These are phyloP conservation scores for Caenorhabditis sp. DNA, from an alignment of 2,888 invertebrate genomes.

Conservation along the genomic window DNA sequence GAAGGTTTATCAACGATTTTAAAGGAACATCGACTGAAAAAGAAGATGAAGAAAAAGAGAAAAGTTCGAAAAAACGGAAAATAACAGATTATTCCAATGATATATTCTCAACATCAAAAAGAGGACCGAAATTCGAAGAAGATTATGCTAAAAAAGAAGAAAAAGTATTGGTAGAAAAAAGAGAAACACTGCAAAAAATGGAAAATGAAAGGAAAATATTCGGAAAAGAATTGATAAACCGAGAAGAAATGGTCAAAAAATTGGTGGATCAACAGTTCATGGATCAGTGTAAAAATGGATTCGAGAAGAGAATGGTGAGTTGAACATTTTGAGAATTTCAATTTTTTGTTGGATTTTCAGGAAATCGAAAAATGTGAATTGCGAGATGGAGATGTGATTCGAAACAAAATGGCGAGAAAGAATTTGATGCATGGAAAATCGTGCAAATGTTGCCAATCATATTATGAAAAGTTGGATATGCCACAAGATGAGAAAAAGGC, in stretches of 20 bases:
- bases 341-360: not conserved
- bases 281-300: slow-evolving; percentile 19
- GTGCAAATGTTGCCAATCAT: slow-evolving; percentile 54
- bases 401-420: slow-evolving; percentile 19
- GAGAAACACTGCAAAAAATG: not conserved
- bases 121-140: not conserved
- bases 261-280: slow-evolving; percentile 20
- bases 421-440: slow-evolving; percentile 50
- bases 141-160: not conserved
- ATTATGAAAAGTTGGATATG: slow-evolving; percentile 57
- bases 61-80: not conserved
- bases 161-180: not conserved
- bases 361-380: slow-evolving; percentile 5
- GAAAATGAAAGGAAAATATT: slow-evolving; percentile 9
- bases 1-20: too few species aligned
- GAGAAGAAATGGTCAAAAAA: slow-evolving; percentile 20
- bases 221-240: slow-evolving; percentile 4
- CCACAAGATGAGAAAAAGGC: slow-evolving; percentile 40
- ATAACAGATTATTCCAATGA: too few species aligned
- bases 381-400: slow-evolving; percentile 27
- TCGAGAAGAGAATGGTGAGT: slow-evolving; percentile 8
- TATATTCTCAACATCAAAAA: not conserved
- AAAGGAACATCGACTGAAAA: not conserved
- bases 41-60: not conserved
- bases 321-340: not conserved